Base-by-base conservation (phyloP, 2,888 invertebrate genomes). In the Cybosia mesomella region DNA sequence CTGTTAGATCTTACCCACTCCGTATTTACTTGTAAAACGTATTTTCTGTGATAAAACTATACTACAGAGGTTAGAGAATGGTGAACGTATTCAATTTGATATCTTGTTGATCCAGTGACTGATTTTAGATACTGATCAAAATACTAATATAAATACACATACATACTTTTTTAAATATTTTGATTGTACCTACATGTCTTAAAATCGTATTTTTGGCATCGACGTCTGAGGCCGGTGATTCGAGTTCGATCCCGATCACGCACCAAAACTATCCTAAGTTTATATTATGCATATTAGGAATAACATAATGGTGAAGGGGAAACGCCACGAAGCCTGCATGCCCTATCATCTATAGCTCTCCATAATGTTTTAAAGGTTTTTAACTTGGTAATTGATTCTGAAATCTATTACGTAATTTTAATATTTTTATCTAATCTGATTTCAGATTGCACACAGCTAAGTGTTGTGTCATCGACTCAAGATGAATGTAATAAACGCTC, bases 381-480 rank as follows among this genome's bases (percentile, higher is more conserved):
- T 49, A 49, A 49, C 49, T n/a, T 49, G 5, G 18, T 18, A 43
- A 43, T 43, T n/a, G 49, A 49, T 49, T 49, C 18, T 8, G 8
- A 9, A 49, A 49, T n/a, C 9, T 9, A 49, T 49, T 1, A n/a
- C 49, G 1, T 9, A 58, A 32, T 32, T 58, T 55, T 22, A 22
- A 55, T 13, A 24, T 24, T 13, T 9, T 21, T 55, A 55, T 55
- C 54, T 55, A 55, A 55, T 66, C 32, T 54, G 36, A 36, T 81
- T 77, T 66, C 74, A 86, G 90, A 89, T 75, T 84, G 83, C 68
- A 73, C 75, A 62, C 93, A 92, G 87, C 80, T 93, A 81, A 92
- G 91, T 63, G 87, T 92, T 68, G 92, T 92, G 68, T 92, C 92
- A 67, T 91, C 93, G 55, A 89, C 91, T 53, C 94, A 94, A 80